phyloP scores from a whole-genome alignment of 2,113 vertebrate genomes.

The Lampris incognitus region DNA sequence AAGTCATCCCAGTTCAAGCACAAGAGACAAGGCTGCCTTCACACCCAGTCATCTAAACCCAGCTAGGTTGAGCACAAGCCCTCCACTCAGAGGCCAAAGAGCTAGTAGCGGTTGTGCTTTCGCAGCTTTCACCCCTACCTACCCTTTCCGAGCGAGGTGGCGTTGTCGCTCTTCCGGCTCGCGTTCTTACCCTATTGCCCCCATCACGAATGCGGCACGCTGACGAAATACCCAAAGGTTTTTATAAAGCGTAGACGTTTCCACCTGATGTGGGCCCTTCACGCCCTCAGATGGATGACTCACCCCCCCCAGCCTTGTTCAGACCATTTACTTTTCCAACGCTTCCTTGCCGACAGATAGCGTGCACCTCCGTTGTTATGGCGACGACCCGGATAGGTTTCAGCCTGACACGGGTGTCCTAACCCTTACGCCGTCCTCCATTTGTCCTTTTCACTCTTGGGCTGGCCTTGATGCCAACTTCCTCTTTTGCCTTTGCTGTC shows the following conservation, averaged over 20 bases:
- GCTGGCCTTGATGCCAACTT: constrained; percentile 6
- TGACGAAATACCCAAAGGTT: not conserved
- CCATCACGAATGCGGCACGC: not conserved
- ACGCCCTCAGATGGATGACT: constrained; percentile 45
- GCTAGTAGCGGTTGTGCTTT: too few species aligned
- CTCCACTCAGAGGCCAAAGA: not conserved
- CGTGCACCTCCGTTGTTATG: constrained; percentile 34
- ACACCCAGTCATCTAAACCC: not conserved
- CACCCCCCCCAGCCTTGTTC: constrained; percentile 19
- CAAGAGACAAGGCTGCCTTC: constrained; percentile 1
- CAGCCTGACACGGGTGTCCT: constrained; percentile 50
- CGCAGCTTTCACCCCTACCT: not conserved
- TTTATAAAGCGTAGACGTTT: constrained; percentile 11
- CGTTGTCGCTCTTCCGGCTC: not conserved
- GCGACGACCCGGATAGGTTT: constrained; percentile 64
- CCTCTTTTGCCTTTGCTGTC: constrained; percentile 6
- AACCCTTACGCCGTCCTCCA: constrained; percentile 19
- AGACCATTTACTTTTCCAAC: constrained; percentile 50
- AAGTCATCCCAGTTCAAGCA: not conserved
- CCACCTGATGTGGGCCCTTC: not conserved
- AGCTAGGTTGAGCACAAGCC: not conserved
- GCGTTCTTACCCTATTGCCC: not conserved
- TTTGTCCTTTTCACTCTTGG: constrained; percentile 29
- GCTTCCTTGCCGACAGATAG: constrained; percentile 54
- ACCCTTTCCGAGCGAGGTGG: constrained; percentile 2